These are phyloP conservation scores for Polypterus bichir DNA, from an alignment of 2,113 vertebrate species.

Conservation along the genomic window DNA sequence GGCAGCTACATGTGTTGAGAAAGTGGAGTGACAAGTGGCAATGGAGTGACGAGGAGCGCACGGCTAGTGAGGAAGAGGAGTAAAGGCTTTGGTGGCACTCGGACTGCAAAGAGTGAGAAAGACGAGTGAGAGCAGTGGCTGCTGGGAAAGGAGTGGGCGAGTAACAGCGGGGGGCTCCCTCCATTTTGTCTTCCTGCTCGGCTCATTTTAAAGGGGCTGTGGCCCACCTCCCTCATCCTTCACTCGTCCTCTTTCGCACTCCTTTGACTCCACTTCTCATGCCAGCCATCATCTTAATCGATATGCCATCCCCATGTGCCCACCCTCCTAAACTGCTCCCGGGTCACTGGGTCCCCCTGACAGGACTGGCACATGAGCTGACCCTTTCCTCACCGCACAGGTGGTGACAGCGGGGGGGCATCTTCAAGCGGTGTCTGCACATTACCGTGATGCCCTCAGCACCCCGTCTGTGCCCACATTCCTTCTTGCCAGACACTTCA, in stretches of 20 bases:
- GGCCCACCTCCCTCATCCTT: slow-evolving; percentile 18
- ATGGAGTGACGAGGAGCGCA: slow-evolving; percentile 20
- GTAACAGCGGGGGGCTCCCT: slow-evolving; percentile 21
- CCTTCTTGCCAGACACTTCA: too few relatives aligned
- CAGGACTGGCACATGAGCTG: too few relatives aligned
- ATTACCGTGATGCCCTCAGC: too few relatives aligned
- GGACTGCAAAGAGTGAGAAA: slow-evolving; percentile 1
- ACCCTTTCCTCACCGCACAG: too few relatives aligned
- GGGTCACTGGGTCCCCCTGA: too few relatives aligned
- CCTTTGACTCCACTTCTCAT: slow-evolving; percentile 25
- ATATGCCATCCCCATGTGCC: too few relatives aligned
- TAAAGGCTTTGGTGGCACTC: too few relatives aligned
- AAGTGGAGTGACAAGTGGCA: neutral
- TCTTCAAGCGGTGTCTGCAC: too few relatives aligned
- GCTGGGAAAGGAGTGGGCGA: slow-evolving; percentile 4
- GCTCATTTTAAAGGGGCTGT: slow-evolving; percentile 25
- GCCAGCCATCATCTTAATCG: too few relatives aligned
- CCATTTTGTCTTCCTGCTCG: slow-evolving; percentile 30
- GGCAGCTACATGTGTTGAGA: neutral
- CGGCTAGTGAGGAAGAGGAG: neutral
- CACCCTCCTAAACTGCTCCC: too few relatives aligned
- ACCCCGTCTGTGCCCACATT: too few relatives aligned
- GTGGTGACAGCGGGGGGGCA: too few relatives aligned
- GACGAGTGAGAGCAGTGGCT: neutral
- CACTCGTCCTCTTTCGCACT: slow-evolving; percentile 2